Percentiles rank a stretch among this genome's conserved stretches.
These are phyloP conservation scores for Seriola rivoliana DNA, from an alignment of 2,113 vertebrate species.

Conservation along the genomic window DNA sequence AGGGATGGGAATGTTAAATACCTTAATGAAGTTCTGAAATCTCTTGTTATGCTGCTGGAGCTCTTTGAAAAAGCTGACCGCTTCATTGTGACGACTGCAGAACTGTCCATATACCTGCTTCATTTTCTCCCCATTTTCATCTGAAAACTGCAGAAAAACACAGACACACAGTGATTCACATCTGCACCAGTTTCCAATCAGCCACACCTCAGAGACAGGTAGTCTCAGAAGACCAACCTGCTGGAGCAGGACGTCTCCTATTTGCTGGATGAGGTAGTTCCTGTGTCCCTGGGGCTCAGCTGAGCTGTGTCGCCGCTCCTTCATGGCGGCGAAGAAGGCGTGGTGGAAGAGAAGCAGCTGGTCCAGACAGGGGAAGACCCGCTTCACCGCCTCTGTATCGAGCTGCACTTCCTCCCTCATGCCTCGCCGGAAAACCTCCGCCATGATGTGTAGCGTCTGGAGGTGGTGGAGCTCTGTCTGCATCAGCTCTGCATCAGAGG, in stretches of 20 bases:
- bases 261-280: constrained; percentile 92
- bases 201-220: background rate
- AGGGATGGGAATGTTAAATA: constrained; percentile 64
- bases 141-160: constrained; percentile 88
- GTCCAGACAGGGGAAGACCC: constrained; percentile 95
- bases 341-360: constrained; percentile 91
- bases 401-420: constrained; percentile 95
- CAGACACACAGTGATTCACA: background rate
- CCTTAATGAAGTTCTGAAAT: constrained; percentile 96
- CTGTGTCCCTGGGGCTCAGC: constrained; percentile 80
- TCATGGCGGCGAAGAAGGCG: constrained; percentile 89
- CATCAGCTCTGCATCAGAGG: constrained; percentile 90
- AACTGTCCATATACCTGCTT: constrained; percentile 95
- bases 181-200: background rate
- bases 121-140: constrained; percentile 92
- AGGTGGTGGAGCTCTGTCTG: constrained; percentile 97
- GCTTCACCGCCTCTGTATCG: constrained; percentile 89
- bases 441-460: constrained; percentile 95
- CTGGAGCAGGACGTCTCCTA: constrained; percentile 93
- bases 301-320: constrained; percentile 89
- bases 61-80: constrained; percentile 95
- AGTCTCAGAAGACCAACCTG: constrained; percentile 84
- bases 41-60: constrained; percentile 95
- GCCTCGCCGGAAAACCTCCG: constrained; percentile 94
- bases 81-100: constrained; percentile 95